Evolutionary conservation across 2,888 invertebrate genomes (phyloP).

Genomic region (Calliopum simillimum): DNA sequence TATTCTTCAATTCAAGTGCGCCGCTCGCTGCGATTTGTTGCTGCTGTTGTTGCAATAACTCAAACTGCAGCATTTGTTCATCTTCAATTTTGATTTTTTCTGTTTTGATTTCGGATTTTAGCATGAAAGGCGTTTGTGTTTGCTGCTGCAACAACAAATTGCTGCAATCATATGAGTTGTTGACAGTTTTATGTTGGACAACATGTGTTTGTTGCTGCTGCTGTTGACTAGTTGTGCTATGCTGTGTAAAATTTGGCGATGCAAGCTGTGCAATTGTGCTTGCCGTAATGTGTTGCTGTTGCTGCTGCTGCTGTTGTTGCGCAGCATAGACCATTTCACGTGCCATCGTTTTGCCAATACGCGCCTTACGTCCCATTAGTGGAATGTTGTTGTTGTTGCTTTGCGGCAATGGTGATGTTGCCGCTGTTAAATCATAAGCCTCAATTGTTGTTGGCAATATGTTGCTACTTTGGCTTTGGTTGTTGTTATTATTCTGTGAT

Average conservation of each 20-base stretch:
- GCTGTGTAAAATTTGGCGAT: conserved; percentile 20
- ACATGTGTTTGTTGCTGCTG: conserved; percentile 7
- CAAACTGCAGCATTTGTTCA: conserved; percentile 48
- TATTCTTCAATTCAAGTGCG: conserved; percentile 60
- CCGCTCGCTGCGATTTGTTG: conserved; percentile 37
- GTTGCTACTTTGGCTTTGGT: neutral
- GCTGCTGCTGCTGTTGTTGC: conserved; percentile 21
- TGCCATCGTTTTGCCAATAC: conserved; percentile 77
- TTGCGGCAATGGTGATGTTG: conserved; percentile 70
- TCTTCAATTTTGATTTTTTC: conserved; percentile 66
- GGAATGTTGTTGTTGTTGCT: conserved; percentile 13
- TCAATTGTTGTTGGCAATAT: conserved; percentile 48
- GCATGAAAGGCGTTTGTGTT: conserved; percentile 36
- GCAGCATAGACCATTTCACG: conserved; percentile 69
- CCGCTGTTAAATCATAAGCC: conserved; percentile 65
- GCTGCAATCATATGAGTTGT: conserved; percentile 12
- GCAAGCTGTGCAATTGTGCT: conserved; percentile 30
- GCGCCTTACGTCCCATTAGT: conserved; percentile 68
- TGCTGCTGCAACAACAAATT: conserved; percentile 1
- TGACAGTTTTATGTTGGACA: conserved; percentile 26
- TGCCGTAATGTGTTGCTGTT: conserved; percentile 22
- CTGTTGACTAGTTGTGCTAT: conserved; percentile 20
- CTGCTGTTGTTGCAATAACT: conserved; percentile 43
- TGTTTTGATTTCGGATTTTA: conserved; percentile 65
- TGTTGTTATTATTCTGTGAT: neutral